A percentile compares a stretch with the other conserved stretches of the same genome.
Evolutionary conservation across 2,797 vertebrate species (phyloP).

Genomic region (Sebastes flavidus): DNA sequence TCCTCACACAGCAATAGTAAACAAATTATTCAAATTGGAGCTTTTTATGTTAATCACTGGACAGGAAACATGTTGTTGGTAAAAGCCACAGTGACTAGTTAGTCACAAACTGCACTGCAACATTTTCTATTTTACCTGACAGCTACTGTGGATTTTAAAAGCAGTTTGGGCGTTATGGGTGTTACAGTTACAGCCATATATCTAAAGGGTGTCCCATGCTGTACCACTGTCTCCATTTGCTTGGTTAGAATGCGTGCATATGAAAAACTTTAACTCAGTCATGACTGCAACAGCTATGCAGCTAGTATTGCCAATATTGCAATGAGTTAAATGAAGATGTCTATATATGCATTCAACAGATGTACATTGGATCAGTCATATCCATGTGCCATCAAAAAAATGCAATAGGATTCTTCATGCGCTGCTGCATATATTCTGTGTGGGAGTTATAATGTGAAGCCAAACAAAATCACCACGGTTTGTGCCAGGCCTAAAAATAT

Average conservation of each 20-base stretch:
- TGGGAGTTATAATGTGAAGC: conserved; percentile 5
- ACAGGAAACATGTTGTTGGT: not conserved
- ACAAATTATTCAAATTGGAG: conserved; percentile 17
- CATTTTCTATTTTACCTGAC: not conserved
- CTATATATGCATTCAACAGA: not conserved
- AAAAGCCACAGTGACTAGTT: not conserved
- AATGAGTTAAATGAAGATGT: not conserved
- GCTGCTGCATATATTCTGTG: not conserved
- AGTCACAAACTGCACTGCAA: not conserved
- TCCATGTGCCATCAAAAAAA: conserved; percentile 16
- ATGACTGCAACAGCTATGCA: not conserved
- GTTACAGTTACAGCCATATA: not conserved
- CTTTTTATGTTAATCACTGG: not conserved
- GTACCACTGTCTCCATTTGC: not conserved
- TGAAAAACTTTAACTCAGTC: not conserved
- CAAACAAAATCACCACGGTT: conserved; percentile 28
- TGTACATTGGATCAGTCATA: not conserved
- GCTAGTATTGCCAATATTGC: not conserved
- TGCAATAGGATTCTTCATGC: not conserved
- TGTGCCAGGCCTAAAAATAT: conserved; percentile 13
- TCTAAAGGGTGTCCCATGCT: not conserved
- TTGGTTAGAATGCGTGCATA: not conserved
- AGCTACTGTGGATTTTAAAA: not conserved
- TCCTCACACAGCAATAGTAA: conserved; percentile 17
- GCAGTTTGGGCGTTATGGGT: not conserved